Conservation (phyloP, 2,888 invertebrate species). For the Fragum fragum region DNA sequence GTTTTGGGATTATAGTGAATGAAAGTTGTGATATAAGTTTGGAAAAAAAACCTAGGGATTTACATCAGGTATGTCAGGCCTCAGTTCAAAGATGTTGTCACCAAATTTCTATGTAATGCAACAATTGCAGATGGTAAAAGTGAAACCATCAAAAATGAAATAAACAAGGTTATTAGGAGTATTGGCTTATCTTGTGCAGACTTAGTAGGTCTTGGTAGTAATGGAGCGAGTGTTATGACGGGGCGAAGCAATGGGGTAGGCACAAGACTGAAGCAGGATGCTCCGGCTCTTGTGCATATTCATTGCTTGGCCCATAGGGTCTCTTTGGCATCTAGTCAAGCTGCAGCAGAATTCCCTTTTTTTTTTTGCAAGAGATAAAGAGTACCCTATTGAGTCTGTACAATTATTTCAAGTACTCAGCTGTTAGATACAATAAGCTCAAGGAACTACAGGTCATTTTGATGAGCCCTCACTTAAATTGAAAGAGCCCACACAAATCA, state of each 20-base stretch:
- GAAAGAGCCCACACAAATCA: constrained; percentile 18
- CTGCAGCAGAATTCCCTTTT: constrained; percentile 25
- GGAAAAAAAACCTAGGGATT: constrained; percentile 4
- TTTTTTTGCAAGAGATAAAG: constrained; percentile 14
- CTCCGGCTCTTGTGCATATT: constrained; percentile 32
- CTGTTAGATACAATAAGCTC: background rate
- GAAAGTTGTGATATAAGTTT: constrained; percentile 21
- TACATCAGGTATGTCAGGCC: background rate
- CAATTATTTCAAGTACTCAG: constrained; percentile 11
- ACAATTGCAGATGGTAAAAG: background rate
- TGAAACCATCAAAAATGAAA: background rate
- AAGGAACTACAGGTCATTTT: background rate
- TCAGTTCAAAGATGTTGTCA: background rate
- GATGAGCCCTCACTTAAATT: constrained; percentile 8
- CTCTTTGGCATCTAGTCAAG: constrained; percentile 29
- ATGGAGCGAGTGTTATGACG: constrained; percentile 35
- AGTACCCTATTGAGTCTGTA: constrained; percentile 16
- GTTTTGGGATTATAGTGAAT: constrained; percentile 11
- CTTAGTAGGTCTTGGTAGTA: constrained; percentile 39
- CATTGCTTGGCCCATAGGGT: constrained; percentile 41
- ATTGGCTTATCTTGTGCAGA: background rate
- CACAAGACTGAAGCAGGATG: constrained; percentile 9
- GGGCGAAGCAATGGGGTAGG: constrained; percentile 27
- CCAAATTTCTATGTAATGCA: constrained; percentile 14
- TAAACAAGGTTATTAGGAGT: background rate